Conservation (phyloP, 2,113 vertebrate genomes). For the Solea senegalensis region DNA sequence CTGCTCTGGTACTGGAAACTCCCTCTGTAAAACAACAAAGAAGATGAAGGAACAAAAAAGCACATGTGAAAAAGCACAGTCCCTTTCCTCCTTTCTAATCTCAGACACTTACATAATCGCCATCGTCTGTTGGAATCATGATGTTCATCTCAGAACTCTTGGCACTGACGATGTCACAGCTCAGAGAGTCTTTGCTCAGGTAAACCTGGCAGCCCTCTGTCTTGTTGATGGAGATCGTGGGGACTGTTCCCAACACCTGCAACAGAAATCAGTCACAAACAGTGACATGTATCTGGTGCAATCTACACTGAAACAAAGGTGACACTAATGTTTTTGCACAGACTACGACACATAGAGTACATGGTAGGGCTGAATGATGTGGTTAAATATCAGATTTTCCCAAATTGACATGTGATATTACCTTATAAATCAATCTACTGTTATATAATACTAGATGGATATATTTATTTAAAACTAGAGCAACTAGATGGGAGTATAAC, state of each 20-base stretch:
- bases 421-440: too few relatives aligned
- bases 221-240: constrained; percentile 98
- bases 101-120: constrained; percentile 90
- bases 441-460: too few relatives aligned
- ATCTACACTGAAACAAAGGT: background rate
- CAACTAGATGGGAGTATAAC: too few relatives aligned
- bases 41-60: background rate
- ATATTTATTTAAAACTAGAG: too few relatives aligned
- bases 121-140: constrained; percentile 88
- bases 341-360: too few relatives aligned
- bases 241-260: constrained; percentile 94
- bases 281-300: background rate
- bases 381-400: too few relatives aligned
- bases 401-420: too few relatives aligned
- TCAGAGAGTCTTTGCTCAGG: constrained; percentile 89
- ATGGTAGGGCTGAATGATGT: too few relatives aligned
- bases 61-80: background rate
- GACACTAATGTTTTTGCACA: background rate
- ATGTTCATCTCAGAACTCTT: constrained; percentile 99
- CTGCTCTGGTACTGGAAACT: constrained; percentile 97
- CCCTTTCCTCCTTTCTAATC: background rate
- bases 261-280: constrained; percentile 15
- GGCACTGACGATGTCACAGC: constrained; percentile 95
- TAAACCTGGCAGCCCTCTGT: constrained; percentile 98
- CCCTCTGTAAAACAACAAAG: constrained; percentile 82